Base-by-base conservation (phyloP, 92 coral and sea anemone species). In the Porites divaricata region DNA sequence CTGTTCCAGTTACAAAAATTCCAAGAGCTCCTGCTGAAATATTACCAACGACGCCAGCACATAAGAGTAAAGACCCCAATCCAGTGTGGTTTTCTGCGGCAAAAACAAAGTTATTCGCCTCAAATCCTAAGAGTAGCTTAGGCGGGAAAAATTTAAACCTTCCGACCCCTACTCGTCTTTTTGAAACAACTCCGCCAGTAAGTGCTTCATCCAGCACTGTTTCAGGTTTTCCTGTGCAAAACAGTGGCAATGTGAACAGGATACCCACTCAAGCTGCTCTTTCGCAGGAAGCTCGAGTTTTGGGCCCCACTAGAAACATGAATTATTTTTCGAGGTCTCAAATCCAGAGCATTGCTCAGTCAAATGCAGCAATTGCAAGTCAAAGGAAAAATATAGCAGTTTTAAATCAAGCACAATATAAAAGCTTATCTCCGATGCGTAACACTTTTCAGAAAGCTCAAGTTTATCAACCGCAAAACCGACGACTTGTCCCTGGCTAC, bases 1-100 rank as follows among this genome's bases (percentile, higher is more conserved):
- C 56, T 73, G 79, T 82, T 23, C 79, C 86, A 2, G 86, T 82
- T 0, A 82, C 86, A 1, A 79, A 61, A 53, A 72, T 82, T 82
- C 86, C 86, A 2, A 72, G 86, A 20, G 61, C 58, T 8, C 49
- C 52, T 22, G 62, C 79, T 12, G 86, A 82, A 72, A 72, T 72
- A 13, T 13, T 81, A n/a, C 86, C 86, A 51, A 72, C 85, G 15
- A 35, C 70, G 59, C 2, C 59, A 13, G 22, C 72, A 8, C 26
- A 4, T 7, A 51, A 68, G 21, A 48, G 15, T 1, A 14, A 72
- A 25, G 71, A 20, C 17, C 70, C 45, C 26, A 73, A 72, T 16
- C 79, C 72, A 1, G 71, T 82, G 49, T 82, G 86, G 86, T 72
- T 73, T 63, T 82, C 86, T 0, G 71, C 70, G 20, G 21, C 57